Evolutionary conservation across 2,797 vertebrate species (phyloP), one percentile per base, ranked within the genome.

Genomic region (Channa striata): DNA sequence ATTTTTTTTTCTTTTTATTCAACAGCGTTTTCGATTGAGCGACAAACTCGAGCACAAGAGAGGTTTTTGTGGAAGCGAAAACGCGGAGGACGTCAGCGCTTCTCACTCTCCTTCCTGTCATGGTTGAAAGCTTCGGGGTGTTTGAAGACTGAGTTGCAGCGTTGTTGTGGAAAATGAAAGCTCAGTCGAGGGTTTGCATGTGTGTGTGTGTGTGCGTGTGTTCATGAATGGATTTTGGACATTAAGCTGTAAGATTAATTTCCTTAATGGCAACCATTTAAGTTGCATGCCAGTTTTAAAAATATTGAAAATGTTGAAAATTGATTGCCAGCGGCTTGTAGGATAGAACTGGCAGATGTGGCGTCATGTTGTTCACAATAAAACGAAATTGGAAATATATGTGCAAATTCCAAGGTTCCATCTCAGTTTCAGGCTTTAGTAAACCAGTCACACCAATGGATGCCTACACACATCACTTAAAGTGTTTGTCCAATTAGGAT

Each of bases 131-230:
- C 77, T 78, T 70, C 19, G 0, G 74, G 72, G 44, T 70, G 76
- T 80, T 72, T 78, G 65, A 84, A 81, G 74, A 63, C 72, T 57
- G 79, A 78, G 74, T 64, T 77, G 52, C 72, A 69, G 59, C 71
- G 75, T 76, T 87, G 79, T 81, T 74, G 77, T 74, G 61, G 75
- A 81, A 87, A 88, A 86, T 75, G 34, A 82, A 64, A 78, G 72
- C 74, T 68, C 25, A 50, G 83, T 81, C 75, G 80, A 51, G 52
- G 66, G 59, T 49, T 68, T 59, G 25, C 6, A 2, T 9, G 51
- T 21, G 54, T 30, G 40, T 16, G 14, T 44, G 13, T 12, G 40
- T 53, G 44, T 12, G 44, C 14, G 23, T 8, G 21, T 23, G n/a
- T 56, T 56, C 17, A 34, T 46, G 50, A 16, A 64, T 40, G 67